phyloP scores from a whole-genome alignment of 2,888 invertebrate genomes.

The Escarpia spicata region DNA sequence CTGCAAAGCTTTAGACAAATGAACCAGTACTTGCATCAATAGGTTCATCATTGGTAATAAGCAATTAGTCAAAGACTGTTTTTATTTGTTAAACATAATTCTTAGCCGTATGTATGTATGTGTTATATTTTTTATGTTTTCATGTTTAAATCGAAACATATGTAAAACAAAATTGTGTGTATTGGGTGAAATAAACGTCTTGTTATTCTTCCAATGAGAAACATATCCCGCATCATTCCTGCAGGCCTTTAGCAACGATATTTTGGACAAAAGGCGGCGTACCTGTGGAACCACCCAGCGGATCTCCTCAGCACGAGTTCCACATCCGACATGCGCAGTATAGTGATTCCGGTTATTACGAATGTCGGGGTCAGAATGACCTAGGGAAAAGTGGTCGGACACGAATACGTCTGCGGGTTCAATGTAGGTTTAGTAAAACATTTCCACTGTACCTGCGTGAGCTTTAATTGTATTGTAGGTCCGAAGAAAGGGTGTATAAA shows the following conservation, averaged over 20 bases:
- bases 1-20: too few relatives aligned
- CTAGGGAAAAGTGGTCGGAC: background rate
- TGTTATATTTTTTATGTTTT: too few relatives aligned
- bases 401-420: background rate
- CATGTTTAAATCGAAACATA: too few relatives aligned
- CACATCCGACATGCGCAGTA: background rate
- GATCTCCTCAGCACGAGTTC: background rate
- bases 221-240: background rate
- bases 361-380: background rate
- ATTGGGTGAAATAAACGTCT: too few relatives aligned
- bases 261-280: background rate
- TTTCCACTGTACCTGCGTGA: background rate
- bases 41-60: too few relatives aligned
- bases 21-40: too few relatives aligned
- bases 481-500: too few relatives aligned
- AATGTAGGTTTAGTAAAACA: background rate
- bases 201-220: too few relatives aligned
- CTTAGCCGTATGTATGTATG: too few relatives aligned
- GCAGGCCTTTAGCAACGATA: background rate
- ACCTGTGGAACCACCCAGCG: background rate
- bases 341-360: background rate
- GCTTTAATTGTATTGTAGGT: background rate
- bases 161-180: too few relatives aligned
- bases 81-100: too few relatives aligned
- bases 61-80: too few relatives aligned